Percentiles rank a stretch among this genome's conserved stretches.
Evolutionary conservation across 2,888 invertebrate genomes (phyloP).

Genomic region (Nemurella pictetii): DNA sequence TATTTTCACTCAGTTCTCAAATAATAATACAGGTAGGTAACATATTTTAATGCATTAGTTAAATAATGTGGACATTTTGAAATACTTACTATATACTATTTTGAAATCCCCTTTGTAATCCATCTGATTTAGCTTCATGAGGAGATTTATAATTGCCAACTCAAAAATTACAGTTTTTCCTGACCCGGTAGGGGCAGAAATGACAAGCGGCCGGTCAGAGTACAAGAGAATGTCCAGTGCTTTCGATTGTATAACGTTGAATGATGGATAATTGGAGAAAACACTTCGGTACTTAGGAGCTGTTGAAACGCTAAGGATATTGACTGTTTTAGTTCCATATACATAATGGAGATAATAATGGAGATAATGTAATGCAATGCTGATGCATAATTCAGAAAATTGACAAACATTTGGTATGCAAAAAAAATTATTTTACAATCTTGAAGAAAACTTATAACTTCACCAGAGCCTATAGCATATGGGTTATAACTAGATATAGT

Average conservation of each 20-base stretch:
- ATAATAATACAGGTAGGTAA: background rate
- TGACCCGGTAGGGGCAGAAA: constrained; percentile 81
- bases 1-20: background rate
- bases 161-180: constrained; percentile 85
- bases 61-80: background rate
- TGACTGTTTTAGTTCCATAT: too few relatives aligned
- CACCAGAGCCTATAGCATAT: too few relatives aligned
- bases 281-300: constrained; percentile 59
- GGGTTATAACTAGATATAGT: too few relatives aligned
- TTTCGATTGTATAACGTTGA: constrained; percentile 73
- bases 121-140: constrained; percentile 59
- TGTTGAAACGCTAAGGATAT: constrained; percentile 46
- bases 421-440: too few relatives aligned
- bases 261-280: constrained; percentile 62
- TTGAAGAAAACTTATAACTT: too few relatives aligned
- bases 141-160: constrained; percentile 70
- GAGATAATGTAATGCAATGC: background rate
- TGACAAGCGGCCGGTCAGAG: constrained; percentile 71
- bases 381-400: too few relatives aligned
- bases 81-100: constrained; percentile 71
- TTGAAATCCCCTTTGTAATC: constrained; percentile 58
- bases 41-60: background rate
- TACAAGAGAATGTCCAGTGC: constrained; percentile 69
- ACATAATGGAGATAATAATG: background rate
- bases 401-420: too few relatives aligned